These are phyloP conservation scores for Romanogobio albipinnatus DNA, from an alignment of 2,113 vertebrate genomes.

Conservation along the genomic window DNA sequence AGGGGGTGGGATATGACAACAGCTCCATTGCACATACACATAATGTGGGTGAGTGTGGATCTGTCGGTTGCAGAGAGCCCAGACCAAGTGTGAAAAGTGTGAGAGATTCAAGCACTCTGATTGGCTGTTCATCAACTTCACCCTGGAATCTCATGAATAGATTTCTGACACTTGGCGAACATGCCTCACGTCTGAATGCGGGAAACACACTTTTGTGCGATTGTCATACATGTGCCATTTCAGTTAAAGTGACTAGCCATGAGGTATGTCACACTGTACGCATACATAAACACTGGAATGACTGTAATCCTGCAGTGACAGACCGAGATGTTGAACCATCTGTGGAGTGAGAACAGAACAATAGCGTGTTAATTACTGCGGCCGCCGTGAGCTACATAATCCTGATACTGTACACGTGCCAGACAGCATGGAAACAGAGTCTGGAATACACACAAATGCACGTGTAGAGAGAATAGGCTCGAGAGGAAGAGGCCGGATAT, in stretches of 20 bases:
- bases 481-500: background rate
- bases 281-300: conserved; percentile 25
- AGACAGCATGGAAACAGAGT: conserved; percentile 34
- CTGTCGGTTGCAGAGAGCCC: background rate
- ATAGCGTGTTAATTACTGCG: conserved; percentile 70
- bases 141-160: background rate
- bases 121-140: background rate
- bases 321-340: conserved; percentile 17
- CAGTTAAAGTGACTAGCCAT: background rate
- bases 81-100: conserved; percentile 8
- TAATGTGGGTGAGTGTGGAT: conserved; percentile 5
- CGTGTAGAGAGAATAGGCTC: background rate
- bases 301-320: conserved; percentile 40
- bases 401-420: conserved; percentile 71
- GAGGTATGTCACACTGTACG: background rate
- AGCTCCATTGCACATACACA: conserved; percentile 3
- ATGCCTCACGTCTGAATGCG: background rate
- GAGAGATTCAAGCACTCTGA: background rate
- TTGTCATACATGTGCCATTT: background rate
- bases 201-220: background rate
- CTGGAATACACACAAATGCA: background rate
- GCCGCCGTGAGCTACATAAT: conserved; percentile 64
- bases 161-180: conserved; percentile 1
- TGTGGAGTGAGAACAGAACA: conserved; percentile 63
- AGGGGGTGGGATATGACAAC: background rate